Evolutionary conservation across 2,888 invertebrate species (phyloP), one percentile per base, ranked within the genome.

Genomic region (Vanessa cardui): DNA sequence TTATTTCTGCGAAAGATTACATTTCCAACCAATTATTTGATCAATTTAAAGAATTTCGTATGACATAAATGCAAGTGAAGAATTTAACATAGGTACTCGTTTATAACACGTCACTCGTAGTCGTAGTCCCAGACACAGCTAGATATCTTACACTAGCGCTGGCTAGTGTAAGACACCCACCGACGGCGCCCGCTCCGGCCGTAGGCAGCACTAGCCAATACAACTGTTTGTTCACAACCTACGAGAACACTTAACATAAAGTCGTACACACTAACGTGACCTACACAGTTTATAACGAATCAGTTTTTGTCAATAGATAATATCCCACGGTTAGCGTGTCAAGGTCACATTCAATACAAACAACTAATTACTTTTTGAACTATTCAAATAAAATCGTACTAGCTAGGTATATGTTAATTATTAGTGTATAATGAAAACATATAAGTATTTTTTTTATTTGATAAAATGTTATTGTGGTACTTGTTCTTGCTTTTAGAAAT

Each of bases 201-300:
- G 80, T 78, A 78, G 79, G 80, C 76, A 72, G 72, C 69, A 49
- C 71, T 66, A 64, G 69, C 72, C 76, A 76, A 76, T 72, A 77
- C 74, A 71, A 73, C 71, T 80, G 78, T 80, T 81, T 78, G 76
- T 74, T 77, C 76, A 78, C 77, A 77, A 77, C 73, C 74, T 74
- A 80, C 77, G 75, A 77, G 75, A 72, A 77, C 73, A 77, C 80
- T 80, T 72, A 74, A 66, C 69, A 71, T 77, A 78, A 80, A 80
- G 79, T 71, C 72, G 76, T 77, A 60, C 9, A 39, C 52, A 20
- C 46, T 64, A 44, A 6, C 33, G 44, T 59, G 16, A 12, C 16
- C 52, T 12, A 26, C 16, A 31, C 16, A 16, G 15, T 16, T 54
- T 39, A 12, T 12, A 12, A 26, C 52, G 52, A 31, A n/a, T 16